Evolutionary conservation across 2,113 vertebrate species (phyloP), one percentile per base, ranked within the genome.

Genomic region (Piaya cayana): DNA sequence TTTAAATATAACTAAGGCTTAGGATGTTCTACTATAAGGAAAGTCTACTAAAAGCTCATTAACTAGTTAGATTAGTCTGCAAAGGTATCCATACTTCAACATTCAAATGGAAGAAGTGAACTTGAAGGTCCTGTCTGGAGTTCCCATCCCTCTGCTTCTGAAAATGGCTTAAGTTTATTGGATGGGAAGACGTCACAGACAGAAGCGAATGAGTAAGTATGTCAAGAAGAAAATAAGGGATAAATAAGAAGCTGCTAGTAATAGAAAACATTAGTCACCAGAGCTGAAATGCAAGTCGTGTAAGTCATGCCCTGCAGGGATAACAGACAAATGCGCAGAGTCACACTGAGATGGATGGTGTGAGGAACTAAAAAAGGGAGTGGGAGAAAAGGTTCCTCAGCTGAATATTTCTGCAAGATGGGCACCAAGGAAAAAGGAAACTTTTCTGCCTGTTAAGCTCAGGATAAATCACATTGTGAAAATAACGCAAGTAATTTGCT

Each of bases 241-340:
- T 52, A 86, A 88, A 58, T 58, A 92, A 65, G 59, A 62, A 90
- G 17, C 18, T 49, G 15, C 36, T 64, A 50, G 45, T 79, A 76
- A 85, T 12, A 80, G 55, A 90, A 88, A 88, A n/a, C 30, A 80
- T 91, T 85, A 81, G 30, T 81, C 83, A 93, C 62, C 34, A 91
- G 47, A 50, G 82, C 52, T 8, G 65, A 76, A 92, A 72, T 11
- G 39, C 65, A 17, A 84, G 43, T 60, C 50, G 21, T 18, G 0
- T 23, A 62, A 79, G 43, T 85, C 53, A 52, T 39, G n/a, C 39
- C 53, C 52, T n/a, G 47, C 47, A 65, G 62, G 45, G 79, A 20
- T 84, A 94, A 76, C 10, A 43, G 70, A 62, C n/a, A 76, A 91
- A 89, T 50, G 52, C n/a, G 58, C 21, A 56, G 29, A 81, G 34